A percentile compares a stretch with the other conserved stretches of the same genome.
Evolutionary conservation across 2,888 invertebrate species (phyloP).

Genomic region (Epirrita christyi): DNA sequence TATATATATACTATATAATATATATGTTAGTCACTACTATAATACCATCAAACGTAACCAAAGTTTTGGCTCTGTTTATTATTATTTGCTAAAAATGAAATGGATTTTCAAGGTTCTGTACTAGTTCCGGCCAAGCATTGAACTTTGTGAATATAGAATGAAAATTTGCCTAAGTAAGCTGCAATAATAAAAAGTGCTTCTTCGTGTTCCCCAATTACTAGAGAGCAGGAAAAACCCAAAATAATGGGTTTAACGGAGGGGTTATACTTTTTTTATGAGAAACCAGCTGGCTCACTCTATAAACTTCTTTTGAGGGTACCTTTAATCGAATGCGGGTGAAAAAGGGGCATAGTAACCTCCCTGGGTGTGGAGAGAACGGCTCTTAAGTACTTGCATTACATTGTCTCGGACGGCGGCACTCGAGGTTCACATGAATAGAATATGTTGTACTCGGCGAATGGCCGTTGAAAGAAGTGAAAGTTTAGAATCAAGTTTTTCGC

Average conservation of each 20-base stretch:
- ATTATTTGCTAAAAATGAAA: constrained; percentile 18
- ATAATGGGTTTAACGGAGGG: constrained; percentile 51
- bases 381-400: constrained; percentile 43
- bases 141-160: constrained; percentile 31
- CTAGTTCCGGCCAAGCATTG: constrained; percentile 5
- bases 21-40: constrained; percentile 45
- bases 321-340: constrained; percentile 54
- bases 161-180: constrained; percentile 27
- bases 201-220: constrained; percentile 41
- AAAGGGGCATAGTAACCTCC: constrained; percentile 42
- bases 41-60: constrained; percentile 44
- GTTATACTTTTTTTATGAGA: constrained; percentile 61
- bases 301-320: constrained; percentile 64
- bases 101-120: constrained; percentile 3
- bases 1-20: no score
- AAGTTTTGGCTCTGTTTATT: constrained; percentile 39
- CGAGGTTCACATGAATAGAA: constrained; percentile 39
- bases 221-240: constrained; percentile 45
- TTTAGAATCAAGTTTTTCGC: neutral
- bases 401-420: constrained; percentile 55
- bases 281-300: constrained; percentile 66
- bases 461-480: constrained; percentile 5
- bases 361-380: constrained; percentile 42
- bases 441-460: constrained; percentile 7
- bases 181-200: constrained; percentile 34